Evolutionary conservation across 2,888 invertebrate genomes (phyloP).

Genomic region (Erynnis tages): DNA sequence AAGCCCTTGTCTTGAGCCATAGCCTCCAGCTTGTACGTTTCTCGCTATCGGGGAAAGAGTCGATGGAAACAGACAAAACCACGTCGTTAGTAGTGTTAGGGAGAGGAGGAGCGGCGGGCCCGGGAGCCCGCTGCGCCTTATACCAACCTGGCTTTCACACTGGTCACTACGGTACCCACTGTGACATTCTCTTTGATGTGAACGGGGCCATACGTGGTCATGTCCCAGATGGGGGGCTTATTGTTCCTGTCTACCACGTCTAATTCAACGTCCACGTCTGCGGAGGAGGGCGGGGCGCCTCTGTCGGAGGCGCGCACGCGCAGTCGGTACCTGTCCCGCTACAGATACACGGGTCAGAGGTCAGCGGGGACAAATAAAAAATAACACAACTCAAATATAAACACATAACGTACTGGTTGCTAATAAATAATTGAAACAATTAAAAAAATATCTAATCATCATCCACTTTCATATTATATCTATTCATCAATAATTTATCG

Average conservation of each 20-base stretch:
- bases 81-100: constrained; percentile 85
- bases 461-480: constrained; percentile 60
- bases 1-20: constrained; percentile 99
- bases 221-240: constrained; percentile 98
- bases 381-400: constrained; percentile 80
- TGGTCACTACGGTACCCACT: constrained; percentile 99
- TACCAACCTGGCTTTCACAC: constrained; percentile 99
- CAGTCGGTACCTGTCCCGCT: constrained; percentile 98
- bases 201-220: constrained; percentile 97
- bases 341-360: constrained; percentile 88
- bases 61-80: constrained; percentile 85
- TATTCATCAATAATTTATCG: constrained; percentile 42
- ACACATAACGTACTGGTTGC: constrained; percentile 73
- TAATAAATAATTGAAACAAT: constrained; percentile 74
- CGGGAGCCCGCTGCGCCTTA: constrained; percentile 79
- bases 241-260: constrained; percentile 99
- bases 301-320: constrained; percentile 98
- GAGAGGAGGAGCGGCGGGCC: constrained; percentile 76
- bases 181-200: constrained; percentile 99
- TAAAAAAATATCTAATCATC: constrained; percentile 58
- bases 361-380: constrained; percentile 85
- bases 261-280: constrained; percentile 98
- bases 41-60: constrained; percentile 89
- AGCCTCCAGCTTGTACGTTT: constrained; percentile 98
- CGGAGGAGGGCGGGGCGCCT: constrained; percentile 94